Evolutionary conservation across 1,140 invertebrate genomes (phyloP), one percentile per base, ranked within the genome.

Genomic region (Polyergus mexicanus): DNA sequence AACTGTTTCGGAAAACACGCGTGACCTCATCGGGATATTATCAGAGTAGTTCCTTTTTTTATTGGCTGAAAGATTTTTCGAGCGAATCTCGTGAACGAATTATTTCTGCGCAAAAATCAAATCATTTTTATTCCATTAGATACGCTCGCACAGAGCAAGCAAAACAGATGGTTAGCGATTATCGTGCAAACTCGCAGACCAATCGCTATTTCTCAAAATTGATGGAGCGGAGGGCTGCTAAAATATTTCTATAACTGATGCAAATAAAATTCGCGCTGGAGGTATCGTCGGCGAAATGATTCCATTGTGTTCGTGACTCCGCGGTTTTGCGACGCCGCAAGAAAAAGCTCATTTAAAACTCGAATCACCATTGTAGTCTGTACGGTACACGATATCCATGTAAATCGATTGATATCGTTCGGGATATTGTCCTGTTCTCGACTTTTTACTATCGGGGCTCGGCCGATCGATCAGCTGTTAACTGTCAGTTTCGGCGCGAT

Each of bases 181-280:
- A 72, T 84, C 56, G 25, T 16, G 8, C n/a, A 22, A 62, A 56
- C 16, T 25, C 32, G 38, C 51, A 68, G 41, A 3, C 25, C 38
- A 41, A 69, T 44, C 75, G 63, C 68, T 68, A 47, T 80, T 85
- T 2, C 63, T 25, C 19, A 65, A 11, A 10, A 19, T 38, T 25
- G 25, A 6, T n/a, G n/a, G 38, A 22, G 44, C 56, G 56, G 63
- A 63, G 41, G n/a, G 28, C 19, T 22, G 41, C 56, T 44, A 54
- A 85, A 85, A 71, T 81, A 85, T 62, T 81, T 54, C 65, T 85
- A 85, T 85, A 85, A 81, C 84, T n/a, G 38, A 85, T 85, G 84
- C 38, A 85, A 85, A 81, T 85, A 25, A 47, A 22, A 38, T 62
- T 62, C 5, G 16, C 22, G 32, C 11, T 16, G 54, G n/a, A 51